Evolutionary conservation across 2,113 vertebrate genomes (phyloP).

Genomic region (Bubo scandiacus): DNA sequence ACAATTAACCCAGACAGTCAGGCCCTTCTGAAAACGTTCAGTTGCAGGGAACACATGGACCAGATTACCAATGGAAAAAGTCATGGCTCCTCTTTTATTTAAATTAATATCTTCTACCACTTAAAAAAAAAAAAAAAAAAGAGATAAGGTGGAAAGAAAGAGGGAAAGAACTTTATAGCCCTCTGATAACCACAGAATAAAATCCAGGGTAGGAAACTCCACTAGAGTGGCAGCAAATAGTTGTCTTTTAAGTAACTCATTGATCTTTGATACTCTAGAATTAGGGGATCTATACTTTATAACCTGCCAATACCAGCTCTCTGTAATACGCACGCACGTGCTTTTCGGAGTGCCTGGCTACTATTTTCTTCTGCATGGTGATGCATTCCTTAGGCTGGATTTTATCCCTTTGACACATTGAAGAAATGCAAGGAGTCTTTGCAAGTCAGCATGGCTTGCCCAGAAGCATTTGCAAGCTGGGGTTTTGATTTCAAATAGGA

Average conservation of each 20-base stretch:
- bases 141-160: background rate
- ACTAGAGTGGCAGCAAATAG: conserved; percentile 56
- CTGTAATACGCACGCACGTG: rapidly evolving
- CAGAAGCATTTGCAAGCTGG: background rate
- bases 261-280: conserved; percentile 38
- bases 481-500: background rate
- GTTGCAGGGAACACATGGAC: conserved; percentile 78
- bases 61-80: conserved; percentile 76
- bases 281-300: conserved; percentile 15
- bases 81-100: conserved; percentile 67
- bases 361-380: background rate
- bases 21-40: conserved; percentile 80
- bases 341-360: background rate
- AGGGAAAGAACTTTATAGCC: conserved; percentile 50
- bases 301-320: background rate
- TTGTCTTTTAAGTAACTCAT: conserved; percentile 35
- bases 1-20: conserved; percentile 87
- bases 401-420: background rate
- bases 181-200: conserved; percentile 55
- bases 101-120: conserved; percentile 60
- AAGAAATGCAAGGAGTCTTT: background rate
- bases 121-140: background rate
- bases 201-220: conserved; percentile 34
- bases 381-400: background rate
- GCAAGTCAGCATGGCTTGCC: background rate